These are phyloP conservation scores for Folsomia candida DNA, from an alignment of 2,888 invertebrate genomes.

Conservation along the genomic window DNA sequence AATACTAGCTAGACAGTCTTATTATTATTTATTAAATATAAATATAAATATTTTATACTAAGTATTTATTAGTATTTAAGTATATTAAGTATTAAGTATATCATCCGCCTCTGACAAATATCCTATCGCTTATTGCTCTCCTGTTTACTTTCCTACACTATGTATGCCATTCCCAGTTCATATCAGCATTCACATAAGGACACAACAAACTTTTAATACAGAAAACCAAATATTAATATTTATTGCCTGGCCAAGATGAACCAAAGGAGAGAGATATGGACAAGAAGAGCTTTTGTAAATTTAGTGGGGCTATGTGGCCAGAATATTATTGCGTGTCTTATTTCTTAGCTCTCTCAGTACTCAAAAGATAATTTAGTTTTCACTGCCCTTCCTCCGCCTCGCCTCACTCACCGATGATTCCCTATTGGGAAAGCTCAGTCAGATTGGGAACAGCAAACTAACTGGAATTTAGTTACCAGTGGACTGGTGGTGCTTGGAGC, in stretches of 20 bases:
- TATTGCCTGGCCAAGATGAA: slow-evolving; percentile 17
- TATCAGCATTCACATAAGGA: no score
- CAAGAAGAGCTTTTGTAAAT: slow-evolving; percentile 20
- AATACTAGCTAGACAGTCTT: no score
- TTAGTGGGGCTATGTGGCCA: slow-evolving; percentile 17
- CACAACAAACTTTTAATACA: no score
- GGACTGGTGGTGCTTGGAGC: slow-evolving; percentile 31
- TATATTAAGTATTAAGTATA: no score
- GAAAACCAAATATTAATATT: no score
- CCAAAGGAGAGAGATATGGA: slow-evolving; percentile 14
- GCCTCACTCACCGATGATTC: slow-evolving; percentile 24
- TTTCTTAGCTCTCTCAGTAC: slow-evolving; percentile 8
- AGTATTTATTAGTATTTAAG: no score
- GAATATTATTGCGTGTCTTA: slow-evolving; percentile 13
- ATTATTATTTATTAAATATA: no score
- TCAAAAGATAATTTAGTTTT: slow-evolving; percentile 14
- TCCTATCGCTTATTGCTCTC: no score
- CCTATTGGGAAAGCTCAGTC: slow-evolving; percentile 36
- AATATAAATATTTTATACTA: no score
- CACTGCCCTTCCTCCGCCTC: not conserved
- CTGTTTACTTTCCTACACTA: no score
- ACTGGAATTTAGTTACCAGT: not conserved
- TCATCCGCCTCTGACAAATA: no score
- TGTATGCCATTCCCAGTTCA: no score
- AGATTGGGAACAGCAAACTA: slow-evolving; percentile 19